Conservation (phyloP, 2,888 invertebrate genomes). For the Eugnorisma glareosa region DNA sequence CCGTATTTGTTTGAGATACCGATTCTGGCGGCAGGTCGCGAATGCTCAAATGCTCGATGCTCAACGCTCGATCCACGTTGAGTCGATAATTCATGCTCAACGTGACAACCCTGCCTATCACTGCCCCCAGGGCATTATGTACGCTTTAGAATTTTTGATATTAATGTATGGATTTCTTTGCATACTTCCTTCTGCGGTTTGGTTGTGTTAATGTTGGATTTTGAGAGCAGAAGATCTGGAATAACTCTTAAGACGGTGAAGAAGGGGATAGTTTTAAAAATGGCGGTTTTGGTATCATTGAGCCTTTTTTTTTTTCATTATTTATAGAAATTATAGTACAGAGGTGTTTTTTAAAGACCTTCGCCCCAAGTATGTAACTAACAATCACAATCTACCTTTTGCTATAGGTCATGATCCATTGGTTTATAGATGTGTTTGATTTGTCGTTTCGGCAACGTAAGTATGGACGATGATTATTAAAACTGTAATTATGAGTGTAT, state of each 20-base stretch:
- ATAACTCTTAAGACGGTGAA: neutral
- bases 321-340: too few species aligned
- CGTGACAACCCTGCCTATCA: conserved; percentile 54
- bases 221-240: neutral
- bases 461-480: neutral
- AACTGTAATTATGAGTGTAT: neutral
- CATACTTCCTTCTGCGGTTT: neutral
- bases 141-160: conserved; percentile 40
- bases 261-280: neutral
- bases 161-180: conserved; percentile 15
- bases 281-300: neutral
- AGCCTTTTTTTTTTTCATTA: too few species aligned
- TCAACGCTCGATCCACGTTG: conserved; percentile 51
- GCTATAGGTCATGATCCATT: neutral
- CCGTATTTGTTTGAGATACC: conserved; percentile 50
- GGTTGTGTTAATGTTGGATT: neutral
- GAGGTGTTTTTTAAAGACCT: neutral
- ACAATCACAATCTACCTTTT: neutral
- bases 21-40: conserved; percentile 28
- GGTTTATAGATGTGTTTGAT: neutral
- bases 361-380: neutral
- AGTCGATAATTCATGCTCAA: conserved; percentile 59
- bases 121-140: conserved; percentile 46
- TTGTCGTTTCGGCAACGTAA: neutral
- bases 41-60: conserved; percentile 22